Conservation (phyloP, 2,888 invertebrate genomes). For the Phalangium opilio region DNA sequence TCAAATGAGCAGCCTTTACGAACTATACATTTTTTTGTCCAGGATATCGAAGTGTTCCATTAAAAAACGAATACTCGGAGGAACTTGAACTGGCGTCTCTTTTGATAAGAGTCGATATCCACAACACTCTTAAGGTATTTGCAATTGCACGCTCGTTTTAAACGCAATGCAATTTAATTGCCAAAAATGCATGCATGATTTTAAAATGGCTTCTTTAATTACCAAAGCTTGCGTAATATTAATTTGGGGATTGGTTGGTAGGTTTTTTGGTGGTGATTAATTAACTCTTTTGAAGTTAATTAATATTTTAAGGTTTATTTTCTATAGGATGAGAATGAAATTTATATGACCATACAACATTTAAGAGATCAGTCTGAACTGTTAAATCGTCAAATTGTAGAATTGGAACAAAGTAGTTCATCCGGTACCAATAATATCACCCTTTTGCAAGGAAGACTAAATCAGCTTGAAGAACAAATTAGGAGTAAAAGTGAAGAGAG, state of each 20-base stretch:
- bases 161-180: not conserved
- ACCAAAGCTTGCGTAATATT: not conserved
- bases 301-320: not conserved
- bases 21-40: no score
- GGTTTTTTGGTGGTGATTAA: slow-evolving; percentile 3
- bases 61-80: slow-evolving; percentile 81
- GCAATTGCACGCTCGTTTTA: not conserved
- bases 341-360: slow-evolving; percentile 29
- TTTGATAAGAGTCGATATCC: slow-evolving; percentile 60
- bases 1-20: no score
- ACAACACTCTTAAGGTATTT: slow-evolving; percentile 33
- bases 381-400: slow-evolving; percentile 24
- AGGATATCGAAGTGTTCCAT: slow-evolving; percentile 78
- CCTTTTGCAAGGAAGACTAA: no score
- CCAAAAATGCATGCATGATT: not conserved
- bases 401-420: slow-evolving; percentile 18
- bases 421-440: no score
- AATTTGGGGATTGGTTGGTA: not conserved
- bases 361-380: slow-evolving; percentile 26
- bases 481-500: slow-evolving; percentile 27
- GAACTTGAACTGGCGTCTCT: slow-evolving; percentile 80
- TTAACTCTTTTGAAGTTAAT: no score
- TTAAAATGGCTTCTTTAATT: not conserved
- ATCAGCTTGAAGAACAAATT: slow-evolving; percentile 24
- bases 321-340: slow-evolving; percentile 27